Conservation (phyloP, 2,888 invertebrate species). For the Theristus sp. region DNA sequence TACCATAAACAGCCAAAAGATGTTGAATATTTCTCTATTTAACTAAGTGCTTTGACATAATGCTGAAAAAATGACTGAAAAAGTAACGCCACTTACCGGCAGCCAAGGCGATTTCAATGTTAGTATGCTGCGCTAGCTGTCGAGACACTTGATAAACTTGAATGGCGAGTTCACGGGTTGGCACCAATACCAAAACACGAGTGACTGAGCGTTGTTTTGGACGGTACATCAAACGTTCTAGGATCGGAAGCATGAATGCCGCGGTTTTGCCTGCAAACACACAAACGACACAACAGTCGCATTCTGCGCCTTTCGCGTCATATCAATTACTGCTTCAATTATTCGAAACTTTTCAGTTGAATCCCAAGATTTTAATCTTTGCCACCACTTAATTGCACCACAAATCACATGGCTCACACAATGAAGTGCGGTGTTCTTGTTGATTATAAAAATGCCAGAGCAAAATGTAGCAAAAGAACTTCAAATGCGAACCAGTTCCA, state of each 20-base stretch:
- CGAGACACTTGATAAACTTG: conserved; percentile 87
- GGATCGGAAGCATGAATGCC: conserved; percentile 89
- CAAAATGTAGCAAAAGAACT: too few relatives aligned
- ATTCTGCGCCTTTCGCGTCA: not conserved
- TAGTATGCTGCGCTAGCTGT: conserved; percentile 68
- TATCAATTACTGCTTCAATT: too few relatives aligned
- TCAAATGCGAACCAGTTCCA: conserved; percentile 47
- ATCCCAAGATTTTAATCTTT: too few relatives aligned
- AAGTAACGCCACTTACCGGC: conserved; percentile 29
- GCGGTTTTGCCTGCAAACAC: conserved; percentile 79
- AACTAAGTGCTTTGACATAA: too few relatives aligned
- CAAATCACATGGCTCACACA: too few relatives aligned
- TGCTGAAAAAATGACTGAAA: too few relatives aligned
- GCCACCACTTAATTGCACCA: too few relatives aligned
- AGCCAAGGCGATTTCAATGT: conserved; percentile 30
- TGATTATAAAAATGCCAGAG: too few relatives aligned
- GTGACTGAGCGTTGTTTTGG: conserved; percentile 47
- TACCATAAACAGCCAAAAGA: too few relatives aligned
- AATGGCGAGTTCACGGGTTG: conserved; percentile 88
- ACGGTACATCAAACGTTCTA: conserved; percentile 75
- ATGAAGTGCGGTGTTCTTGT: too few relatives aligned
- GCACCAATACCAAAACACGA: conserved; percentile 75
- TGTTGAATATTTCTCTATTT: too few relatives aligned
- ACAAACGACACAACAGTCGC: not conserved
- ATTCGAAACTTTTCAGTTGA: too few relatives aligned